These are phyloP conservation scores for Cremastobaeus sp. DNA, from an alignment of 2,888 invertebrate genomes.

Conservation along the genomic window DNA sequence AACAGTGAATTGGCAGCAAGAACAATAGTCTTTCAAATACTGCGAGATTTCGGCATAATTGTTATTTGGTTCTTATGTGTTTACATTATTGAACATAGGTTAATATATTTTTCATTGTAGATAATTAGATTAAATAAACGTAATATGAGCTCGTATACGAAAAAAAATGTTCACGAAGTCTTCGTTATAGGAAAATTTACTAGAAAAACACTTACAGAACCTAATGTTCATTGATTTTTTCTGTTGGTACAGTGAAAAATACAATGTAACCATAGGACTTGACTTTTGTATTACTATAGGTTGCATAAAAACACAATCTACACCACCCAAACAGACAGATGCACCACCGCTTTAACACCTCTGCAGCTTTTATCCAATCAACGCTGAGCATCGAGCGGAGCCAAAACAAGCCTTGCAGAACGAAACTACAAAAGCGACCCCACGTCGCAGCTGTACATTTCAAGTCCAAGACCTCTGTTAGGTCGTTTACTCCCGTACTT, in stretches of 20 bases:
- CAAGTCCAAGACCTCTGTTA: slow-evolving; percentile 16
- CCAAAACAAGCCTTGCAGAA: slow-evolving; percentile 35
- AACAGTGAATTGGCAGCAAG: slow-evolving; percentile 44
- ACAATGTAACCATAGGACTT: too few relatives aligned
- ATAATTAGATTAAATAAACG: too few relatives aligned
- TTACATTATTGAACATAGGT: not conserved
- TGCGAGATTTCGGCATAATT: slow-evolving; percentile 11
- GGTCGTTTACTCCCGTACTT: slow-evolving; percentile 3
- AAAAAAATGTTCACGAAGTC: too few relatives aligned
- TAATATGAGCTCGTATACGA: too few relatives aligned
- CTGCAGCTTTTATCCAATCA: slow-evolving; percentile 36
- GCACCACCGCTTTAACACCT: slow-evolving; percentile 30
- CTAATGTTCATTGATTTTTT: too few relatives aligned
- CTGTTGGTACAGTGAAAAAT: too few relatives aligned
- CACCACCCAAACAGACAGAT: slow-evolving; percentile 36
- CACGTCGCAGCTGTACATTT: slow-evolving; percentile 28
- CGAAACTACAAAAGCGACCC: slow-evolving; percentile 24
- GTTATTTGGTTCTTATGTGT: not conserved
- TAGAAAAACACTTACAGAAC: too few relatives aligned
- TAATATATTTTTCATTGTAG: too few relatives aligned
- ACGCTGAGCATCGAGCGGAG: slow-evolving; percentile 37
- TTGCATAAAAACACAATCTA: slow-evolving; percentile 16
- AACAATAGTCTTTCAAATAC: slow-evolving; percentile 29
- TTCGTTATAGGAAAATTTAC: too few relatives aligned
- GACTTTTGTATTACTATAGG: slow-evolving; percentile 24